A percentile compares a stretch with the other conserved stretches of the same genome.
Evolutionary conservation across 1,140 invertebrate genomes (phyloP).

Genomic region (Pseudoatta argentina): DNA sequence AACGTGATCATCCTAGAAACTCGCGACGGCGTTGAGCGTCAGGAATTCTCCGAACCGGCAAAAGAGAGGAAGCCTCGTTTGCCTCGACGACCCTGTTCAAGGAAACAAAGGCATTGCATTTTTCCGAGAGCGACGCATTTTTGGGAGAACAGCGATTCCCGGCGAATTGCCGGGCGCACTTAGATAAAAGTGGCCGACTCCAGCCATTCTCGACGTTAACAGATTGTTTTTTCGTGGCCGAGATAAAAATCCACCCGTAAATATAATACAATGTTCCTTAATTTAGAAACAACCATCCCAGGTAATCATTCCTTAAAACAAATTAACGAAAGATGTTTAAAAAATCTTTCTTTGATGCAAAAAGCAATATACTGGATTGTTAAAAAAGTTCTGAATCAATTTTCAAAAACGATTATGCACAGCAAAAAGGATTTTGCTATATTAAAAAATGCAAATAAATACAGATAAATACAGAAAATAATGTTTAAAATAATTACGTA

Average conservation of each 20-base stretch:
- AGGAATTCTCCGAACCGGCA: neutral
- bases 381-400: too few species aligned
- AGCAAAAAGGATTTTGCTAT: too few species aligned
- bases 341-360: too few species aligned
- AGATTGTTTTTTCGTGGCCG: neutral
- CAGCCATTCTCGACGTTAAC: neutral
- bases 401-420: too few species aligned
- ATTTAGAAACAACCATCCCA: neutral
- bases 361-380: too few species aligned
- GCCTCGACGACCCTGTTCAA: neutral
- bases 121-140: constrained; percentile 33
- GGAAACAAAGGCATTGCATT: constrained; percentile 33
- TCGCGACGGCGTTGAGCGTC: neutral
- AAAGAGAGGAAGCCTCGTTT: neutral
- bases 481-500: too few species aligned
- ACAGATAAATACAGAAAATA: too few species aligned
- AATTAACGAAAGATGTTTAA: neutral
- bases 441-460: too few species aligned
- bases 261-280: neutral
- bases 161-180: constrained; percentile 20
- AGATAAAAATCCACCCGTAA: neutral
- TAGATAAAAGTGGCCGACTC: constrained; percentile 32
- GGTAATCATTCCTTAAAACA: neutral
- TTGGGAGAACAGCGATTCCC: constrained; percentile 5
- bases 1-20: constrained; percentile 40